Conservation (phyloP, 2,888 invertebrate species). For the Fragum fragum region DNA sequence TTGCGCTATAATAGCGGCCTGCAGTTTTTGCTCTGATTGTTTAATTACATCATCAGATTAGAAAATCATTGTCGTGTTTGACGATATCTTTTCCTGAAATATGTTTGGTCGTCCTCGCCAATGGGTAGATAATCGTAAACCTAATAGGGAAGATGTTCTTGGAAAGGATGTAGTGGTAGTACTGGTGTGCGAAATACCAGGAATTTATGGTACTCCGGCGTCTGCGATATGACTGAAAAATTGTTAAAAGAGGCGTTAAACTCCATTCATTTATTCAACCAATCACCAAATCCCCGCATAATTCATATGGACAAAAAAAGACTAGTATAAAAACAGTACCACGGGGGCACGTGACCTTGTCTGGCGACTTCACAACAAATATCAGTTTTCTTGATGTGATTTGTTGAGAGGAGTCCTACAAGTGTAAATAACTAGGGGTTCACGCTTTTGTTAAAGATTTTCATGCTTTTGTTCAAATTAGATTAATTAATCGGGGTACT, state of each 20-base stretch:
- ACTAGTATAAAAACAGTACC: background rate
- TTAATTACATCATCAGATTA: background rate
- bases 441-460: conserved; percentile 44
- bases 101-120: too few species aligned
- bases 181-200: too few species aligned
- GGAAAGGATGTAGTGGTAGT: too few species aligned
- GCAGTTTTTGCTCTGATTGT: too few species aligned
- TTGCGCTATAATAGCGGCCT: too few species aligned
- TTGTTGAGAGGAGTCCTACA: conserved; percentile 42
- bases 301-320: too few species aligned
- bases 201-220: background rate
- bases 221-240: too few species aligned
- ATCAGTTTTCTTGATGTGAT: conserved; percentile 41
- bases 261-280: too few species aligned
- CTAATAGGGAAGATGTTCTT: too few species aligned
- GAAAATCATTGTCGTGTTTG: background rate
- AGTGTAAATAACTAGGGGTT: conserved; percentile 58
- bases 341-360: conserved; percentile 37
- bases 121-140: too few species aligned
- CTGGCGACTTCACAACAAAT: conserved; percentile 49
- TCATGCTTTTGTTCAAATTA: conserved; percentile 63
- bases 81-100: background rate
- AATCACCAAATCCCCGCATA: too few species aligned
- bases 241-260: too few species aligned
- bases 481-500: conserved; percentile 58